phyloP scores from a whole-genome alignment of 2,113 vertebrate genomes.

The Paraplagusia blochii region DNA sequence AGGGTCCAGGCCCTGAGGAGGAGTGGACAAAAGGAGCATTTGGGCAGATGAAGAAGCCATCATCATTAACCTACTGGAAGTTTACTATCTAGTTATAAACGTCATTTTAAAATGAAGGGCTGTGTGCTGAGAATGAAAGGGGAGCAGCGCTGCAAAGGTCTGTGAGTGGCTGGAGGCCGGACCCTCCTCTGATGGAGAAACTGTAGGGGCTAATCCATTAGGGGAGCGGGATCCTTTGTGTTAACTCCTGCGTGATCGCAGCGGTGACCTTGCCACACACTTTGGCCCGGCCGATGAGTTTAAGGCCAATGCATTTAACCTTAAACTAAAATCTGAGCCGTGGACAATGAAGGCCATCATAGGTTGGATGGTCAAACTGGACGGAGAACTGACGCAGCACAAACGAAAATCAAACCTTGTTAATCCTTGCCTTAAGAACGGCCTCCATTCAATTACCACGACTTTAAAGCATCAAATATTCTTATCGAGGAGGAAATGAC shows the following conservation, averaged over 20 bases:
- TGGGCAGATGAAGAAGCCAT: slow-evolving; percentile 95
- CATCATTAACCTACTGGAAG: slow-evolving; percentile 89
- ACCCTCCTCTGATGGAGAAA: slow-evolving; percentile 28
- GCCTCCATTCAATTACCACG: background rate
- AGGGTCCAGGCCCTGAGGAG: slow-evolving; percentile 67
- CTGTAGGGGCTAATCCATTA: slow-evolving; percentile 70
- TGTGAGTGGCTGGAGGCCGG: slow-evolving; percentile 29
- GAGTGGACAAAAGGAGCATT: slow-evolving; percentile 88
- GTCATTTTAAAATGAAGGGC: slow-evolving; percentile 76
- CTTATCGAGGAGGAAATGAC: too few species aligned
- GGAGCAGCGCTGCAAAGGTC: slow-evolving; percentile 55
- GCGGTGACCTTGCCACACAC: slow-evolving; percentile 77
- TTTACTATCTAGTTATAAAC: slow-evolving; percentile 87
- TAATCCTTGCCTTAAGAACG: background rate
- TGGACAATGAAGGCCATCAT: slow-evolving; percentile 52
- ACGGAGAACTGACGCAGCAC: slow-evolving; percentile 20
- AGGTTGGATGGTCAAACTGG: slow-evolving; percentile 25
- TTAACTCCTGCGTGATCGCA: slow-evolving; percentile 62
- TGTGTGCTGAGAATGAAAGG: slow-evolving; percentile 71
- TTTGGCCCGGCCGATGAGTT: slow-evolving; percentile 68
- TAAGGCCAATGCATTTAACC: slow-evolving; percentile 80
- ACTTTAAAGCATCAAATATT: background rate
- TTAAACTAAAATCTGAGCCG: slow-evolving; percentile 71
- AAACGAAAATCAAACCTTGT: slow-evolving; percentile 27
- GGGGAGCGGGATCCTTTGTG: slow-evolving; percentile 71